A percentile compares a stretch with the other conserved stretches of the same genome.
Evolutionary conservation across 2,888 invertebrate genomes (phyloP).

Genomic region (Thymelicus sylvestris): DNA sequence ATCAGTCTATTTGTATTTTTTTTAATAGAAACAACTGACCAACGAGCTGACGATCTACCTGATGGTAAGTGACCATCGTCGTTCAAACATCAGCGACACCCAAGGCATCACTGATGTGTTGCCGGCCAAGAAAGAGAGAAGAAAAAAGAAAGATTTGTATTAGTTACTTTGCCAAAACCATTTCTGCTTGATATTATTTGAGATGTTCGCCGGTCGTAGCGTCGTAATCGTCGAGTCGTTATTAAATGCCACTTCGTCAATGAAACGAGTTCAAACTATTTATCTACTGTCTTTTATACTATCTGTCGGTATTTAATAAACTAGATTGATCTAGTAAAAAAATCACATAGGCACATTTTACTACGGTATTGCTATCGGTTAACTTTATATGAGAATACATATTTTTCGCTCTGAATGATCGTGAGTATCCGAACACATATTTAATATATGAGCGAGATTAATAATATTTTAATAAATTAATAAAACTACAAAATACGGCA

Average conservation of each 20-base stretch:
- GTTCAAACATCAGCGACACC: no score
- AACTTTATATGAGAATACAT: background rate
- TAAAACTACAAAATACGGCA: no score
- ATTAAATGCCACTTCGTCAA: slow-evolving; percentile 26
- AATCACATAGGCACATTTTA: slow-evolving; percentile 28
- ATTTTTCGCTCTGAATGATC: background rate
- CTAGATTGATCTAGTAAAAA: slow-evolving; percentile 15
- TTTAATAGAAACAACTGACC: no score
- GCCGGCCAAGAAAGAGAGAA: no score
- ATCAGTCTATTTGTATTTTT: no score
- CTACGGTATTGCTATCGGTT: background rate
- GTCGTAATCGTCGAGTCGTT: slow-evolving; percentile 20
- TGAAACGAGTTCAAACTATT: slow-evolving; percentile 17
- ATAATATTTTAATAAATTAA: no score
- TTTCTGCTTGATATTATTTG: slow-evolving; percentile 11
- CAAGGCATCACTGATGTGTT: no score
- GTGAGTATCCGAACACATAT: no score
- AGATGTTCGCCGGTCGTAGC: slow-evolving; percentile 16
- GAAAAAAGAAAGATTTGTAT: background rate
- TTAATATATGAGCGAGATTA: no score
- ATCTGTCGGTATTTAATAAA: slow-evolving; percentile 13
- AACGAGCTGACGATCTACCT: no score
- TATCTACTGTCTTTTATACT: slow-evolving; percentile 31
- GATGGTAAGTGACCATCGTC: no score
- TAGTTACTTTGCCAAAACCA: slow-evolving; percentile 5